Evolutionary conservation across 2,113 vertebrate species (phyloP).

Genomic region (Chionis minor): DNA sequence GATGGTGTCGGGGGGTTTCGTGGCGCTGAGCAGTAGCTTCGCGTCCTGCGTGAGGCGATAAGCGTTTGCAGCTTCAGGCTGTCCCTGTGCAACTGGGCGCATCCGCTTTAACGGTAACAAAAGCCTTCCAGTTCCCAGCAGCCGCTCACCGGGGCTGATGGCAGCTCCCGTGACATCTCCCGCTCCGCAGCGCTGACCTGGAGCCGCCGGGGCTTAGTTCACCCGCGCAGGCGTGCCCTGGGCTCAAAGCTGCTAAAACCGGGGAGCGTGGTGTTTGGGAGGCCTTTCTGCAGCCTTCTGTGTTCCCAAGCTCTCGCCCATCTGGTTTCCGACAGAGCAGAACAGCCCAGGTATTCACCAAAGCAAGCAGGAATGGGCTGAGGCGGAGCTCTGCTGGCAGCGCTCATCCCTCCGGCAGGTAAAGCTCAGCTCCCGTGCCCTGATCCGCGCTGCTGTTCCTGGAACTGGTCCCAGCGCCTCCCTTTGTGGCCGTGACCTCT

Average conservation of each 20-base stretch:
- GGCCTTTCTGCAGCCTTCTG: background rate
- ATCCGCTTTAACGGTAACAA: background rate
- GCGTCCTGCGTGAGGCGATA: background rate
- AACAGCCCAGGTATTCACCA: background rate
- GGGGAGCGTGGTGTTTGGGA: background rate
- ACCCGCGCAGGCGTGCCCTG: background rate
- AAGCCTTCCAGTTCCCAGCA: background rate
- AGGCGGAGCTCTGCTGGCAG: background rate
- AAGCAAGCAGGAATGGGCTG: background rate
- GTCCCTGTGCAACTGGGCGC: background rate
- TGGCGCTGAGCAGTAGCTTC: conserved; percentile 2
- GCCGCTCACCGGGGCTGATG: background rate
- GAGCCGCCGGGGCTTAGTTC: background rate
- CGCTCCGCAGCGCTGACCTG: background rate
- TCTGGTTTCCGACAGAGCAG: background rate
- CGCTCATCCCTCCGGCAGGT: rapidly evolving
- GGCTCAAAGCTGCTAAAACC: background rate
- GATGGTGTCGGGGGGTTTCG: background rate
- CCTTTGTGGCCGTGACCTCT: background rate
- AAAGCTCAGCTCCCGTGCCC: background rate
- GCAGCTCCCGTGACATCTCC: background rate
- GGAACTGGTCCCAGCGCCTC: background rate
- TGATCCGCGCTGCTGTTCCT: background rate
- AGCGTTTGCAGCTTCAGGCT: background rate
- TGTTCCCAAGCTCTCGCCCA: background rate